Percentiles rank a stretch among this genome's conserved stretches.
These are phyloP conservation scores for Tenebrio molitor DNA, from an alignment of 1,140 invertebrate genomes.

Conservation along the genomic window DNA sequence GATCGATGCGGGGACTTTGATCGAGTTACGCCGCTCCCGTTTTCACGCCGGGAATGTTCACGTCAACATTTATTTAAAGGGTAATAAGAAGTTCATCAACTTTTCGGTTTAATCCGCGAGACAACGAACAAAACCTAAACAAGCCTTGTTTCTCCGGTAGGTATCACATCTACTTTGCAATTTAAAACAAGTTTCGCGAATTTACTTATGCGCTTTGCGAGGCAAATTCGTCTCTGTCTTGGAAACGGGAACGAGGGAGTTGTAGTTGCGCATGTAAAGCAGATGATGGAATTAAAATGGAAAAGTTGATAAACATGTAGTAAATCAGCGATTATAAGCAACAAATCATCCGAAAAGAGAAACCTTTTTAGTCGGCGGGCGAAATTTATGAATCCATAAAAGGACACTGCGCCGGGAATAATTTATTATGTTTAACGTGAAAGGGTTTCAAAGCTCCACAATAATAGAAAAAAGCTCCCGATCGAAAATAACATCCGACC, in stretches of 20 bases:
- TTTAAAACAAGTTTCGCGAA: constrained; percentile 30
- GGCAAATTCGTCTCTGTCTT: constrained; percentile 21
- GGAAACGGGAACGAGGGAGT: neutral
- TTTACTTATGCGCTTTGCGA: constrained; percentile 23
- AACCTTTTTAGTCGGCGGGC: neutral
- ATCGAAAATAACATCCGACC: constrained; percentile 35
- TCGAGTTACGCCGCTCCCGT: constrained; percentile 5
- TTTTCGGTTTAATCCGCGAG: constrained; percentile 21
- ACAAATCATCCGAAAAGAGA: constrained; percentile 26
- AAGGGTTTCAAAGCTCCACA: constrained; percentile 32
- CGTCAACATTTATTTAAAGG: constrained; percentile 40
- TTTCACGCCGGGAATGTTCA: constrained; percentile 25
- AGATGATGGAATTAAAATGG: constrained; percentile 32
- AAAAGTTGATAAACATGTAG: constrained; percentile 33
- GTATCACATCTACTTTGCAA: constrained; percentile 40
- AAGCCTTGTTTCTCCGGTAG: constrained; percentile 34
- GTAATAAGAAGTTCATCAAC: constrained; percentile 39
- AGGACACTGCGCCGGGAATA: constrained; percentile 28
- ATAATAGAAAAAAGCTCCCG: constrained; percentile 38
- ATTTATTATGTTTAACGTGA: constrained; percentile 36
- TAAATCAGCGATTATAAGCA: constrained; percentile 38
- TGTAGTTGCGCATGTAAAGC: constrained; percentile 6
- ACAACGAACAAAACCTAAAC: constrained; percentile 36
- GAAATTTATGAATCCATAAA: constrained; percentile 39
- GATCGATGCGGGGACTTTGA: constrained; percentile 15